Evolutionary conservation across 2,888 invertebrate species (phyloP).

Genomic region (Himalopsyche anomala): DNA sequence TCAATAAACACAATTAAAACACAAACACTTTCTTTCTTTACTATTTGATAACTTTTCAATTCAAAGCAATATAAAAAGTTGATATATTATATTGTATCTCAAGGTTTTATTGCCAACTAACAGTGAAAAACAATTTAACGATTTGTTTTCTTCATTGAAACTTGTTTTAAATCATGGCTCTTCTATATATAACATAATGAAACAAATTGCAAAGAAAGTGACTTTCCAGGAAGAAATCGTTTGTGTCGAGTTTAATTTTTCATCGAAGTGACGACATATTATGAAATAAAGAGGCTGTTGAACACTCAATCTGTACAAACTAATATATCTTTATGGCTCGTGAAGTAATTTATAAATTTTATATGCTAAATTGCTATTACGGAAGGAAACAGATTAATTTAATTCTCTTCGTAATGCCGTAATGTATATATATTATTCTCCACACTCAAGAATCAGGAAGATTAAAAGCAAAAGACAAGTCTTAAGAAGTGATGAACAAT

Average conservation of each 20-base stretch:
- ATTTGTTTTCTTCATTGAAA: no score
- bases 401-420: not conserved
- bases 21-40: no score
- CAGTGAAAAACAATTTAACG: no score
- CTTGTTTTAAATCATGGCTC: not conserved
- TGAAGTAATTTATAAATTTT: constrained; percentile 1
- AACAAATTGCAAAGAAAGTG: not conserved
- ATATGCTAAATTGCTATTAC: constrained; percentile 8
- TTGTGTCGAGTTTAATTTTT: not conserved
- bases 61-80: no score
- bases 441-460: no score
- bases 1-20: no score
- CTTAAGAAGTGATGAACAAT: no score
- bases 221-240: not conserved
- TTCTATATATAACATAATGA: not conserved
- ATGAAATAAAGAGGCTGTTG: not conserved
- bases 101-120: no score
- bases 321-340: constrained; percentile 31
- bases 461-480: no score
- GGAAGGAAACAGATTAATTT: constrained; percentile 14
- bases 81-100: no score
- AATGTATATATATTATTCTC: no score
- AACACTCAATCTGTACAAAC: constrained; percentile 42
- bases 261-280: not conserved
- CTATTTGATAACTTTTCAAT: no score